Conservation (phyloP, 2,113 vertebrate genomes). For the Phalacrocorax brasilianus region DNA sequence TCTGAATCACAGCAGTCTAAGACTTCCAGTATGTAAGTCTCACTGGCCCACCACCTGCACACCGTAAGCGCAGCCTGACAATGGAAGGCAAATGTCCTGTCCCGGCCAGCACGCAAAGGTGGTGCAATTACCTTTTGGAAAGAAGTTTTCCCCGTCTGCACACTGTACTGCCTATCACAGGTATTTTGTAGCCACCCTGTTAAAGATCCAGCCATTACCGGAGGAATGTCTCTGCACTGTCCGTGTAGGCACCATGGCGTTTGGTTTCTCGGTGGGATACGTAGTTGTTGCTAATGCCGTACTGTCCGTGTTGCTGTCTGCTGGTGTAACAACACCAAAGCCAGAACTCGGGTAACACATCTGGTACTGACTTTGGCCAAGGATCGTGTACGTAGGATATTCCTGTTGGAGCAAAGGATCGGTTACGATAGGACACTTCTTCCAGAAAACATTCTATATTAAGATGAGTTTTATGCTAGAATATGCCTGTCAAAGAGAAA, state of each 20-base stretch:
- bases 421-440: neutral
- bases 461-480: neutral
- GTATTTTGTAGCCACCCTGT: neutral
- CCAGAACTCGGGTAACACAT: slow-evolving; percentile 86
- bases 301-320: slow-evolving; percentile 72
- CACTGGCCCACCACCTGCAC: neutral
- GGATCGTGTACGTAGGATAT: slow-evolving; percentile 88
- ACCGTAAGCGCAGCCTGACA: neutral
- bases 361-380: slow-evolving; percentile 91
- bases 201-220: slow-evolving; percentile 35
- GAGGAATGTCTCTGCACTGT: slow-evolving; percentile 70
- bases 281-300: slow-evolving; percentile 58
- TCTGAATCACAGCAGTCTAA: accelerated
- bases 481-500: neutral
- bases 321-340: slow-evolving; percentile 78
- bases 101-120: neutral
- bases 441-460: neutral
- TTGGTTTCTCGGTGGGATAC: slow-evolving; percentile 78
- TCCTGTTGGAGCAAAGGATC: slow-evolving; percentile 75
- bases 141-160: neutral
- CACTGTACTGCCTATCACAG: neutral
- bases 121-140: neutral
- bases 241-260: slow-evolving; percentile 73
- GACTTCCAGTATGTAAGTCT: accelerated
- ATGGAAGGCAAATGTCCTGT: neutral